phyloP scores from a whole-genome alignment of 1,140 invertebrate genomes.

The Drosophila aff. region DNA sequence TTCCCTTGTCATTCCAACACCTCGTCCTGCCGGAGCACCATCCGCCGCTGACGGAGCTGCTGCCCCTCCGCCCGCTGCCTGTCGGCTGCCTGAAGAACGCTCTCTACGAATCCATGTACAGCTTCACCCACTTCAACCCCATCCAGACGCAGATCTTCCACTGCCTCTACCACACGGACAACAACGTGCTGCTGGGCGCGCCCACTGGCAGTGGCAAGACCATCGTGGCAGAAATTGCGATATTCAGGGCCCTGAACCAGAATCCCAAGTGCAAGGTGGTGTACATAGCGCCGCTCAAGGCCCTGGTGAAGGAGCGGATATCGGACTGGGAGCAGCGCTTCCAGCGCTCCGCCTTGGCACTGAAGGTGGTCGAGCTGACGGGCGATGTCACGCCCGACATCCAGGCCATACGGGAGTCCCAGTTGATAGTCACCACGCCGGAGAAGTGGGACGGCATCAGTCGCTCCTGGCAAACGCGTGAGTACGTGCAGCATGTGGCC shows the following conservation, averaged over 20 bases:
- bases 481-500: constrained; percentile 96
- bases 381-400: constrained; percentile 98
- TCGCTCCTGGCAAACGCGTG: constrained; percentile 97
- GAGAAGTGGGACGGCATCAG: constrained; percentile 99
- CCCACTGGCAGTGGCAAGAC: constrained; percentile 99
- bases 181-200: constrained; percentile 97
- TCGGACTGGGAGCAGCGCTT: constrained; percentile 98
- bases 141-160: constrained; percentile 99
- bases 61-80: constrained; percentile 96
- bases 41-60: constrained; percentile 96
- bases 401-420: constrained; percentile 92
- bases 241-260: constrained; percentile 96
- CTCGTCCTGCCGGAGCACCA: constrained; percentile 96
- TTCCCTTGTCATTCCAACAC: constrained; percentile 94
- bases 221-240: constrained; percentile 98
- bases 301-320: constrained; percentile 97
- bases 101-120: constrained; percentile 93
- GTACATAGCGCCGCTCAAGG: constrained; percentile 99
- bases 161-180: constrained; percentile 97
- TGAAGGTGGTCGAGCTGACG: constrained; percentile 97
- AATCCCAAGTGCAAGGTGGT: constrained; percentile 95
- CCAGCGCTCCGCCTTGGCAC: constrained; percentile 89
- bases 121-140: constrained; percentile 98
- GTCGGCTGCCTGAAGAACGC: constrained; percentile 92
- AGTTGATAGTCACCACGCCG: constrained; percentile 99